Base-by-base conservation (phyloP, 2,888 invertebrate species). In the Lithosia quadra region DNA sequence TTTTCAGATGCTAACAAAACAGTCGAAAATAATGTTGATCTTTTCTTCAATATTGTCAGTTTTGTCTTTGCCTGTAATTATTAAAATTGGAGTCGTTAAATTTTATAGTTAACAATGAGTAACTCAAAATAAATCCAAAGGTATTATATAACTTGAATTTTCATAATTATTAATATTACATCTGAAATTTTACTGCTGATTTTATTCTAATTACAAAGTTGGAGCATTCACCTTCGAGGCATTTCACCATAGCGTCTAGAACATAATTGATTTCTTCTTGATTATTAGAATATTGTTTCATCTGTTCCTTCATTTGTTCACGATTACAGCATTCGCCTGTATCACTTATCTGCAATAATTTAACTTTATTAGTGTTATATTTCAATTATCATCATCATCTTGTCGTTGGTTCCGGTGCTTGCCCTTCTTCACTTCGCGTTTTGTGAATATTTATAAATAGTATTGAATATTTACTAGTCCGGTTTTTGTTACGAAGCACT, bases 221-320 rank as follows among this genome's bases (percentile, higher is more conserved):
- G 49, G 22, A 24, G 11, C 18, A 58, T 58, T 58, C 65, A 80
- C 79, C 75, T 18, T 73, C 63, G 43, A 80, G 72, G 28, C 79
- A 80, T 8, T 36, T 22, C 15, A 73, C 72, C 11, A 76, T 39
- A 58, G 53, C 21, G 0, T 72, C 72, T 62, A 34, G 57, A 33
- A 66, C 0, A 33, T 60, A 64, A 8, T 22, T 49, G 10, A 61
- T 63, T n/a, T 71, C 53, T 0, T 72, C 71, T 63, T 73, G 55
- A 28, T 73, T 57, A 1, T n/a, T 68, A 15, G 49, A 11, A 22
- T 21, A 71, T 9, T 36, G 0, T 0, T 10, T 11, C 1, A 80
- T 36, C 24, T 57, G 2, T 18, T 73, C n/a, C 0, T 57, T 53
- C 18, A 75, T 0, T 11, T 2, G 9, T 0, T 69, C 53, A 9